phyloP scores from a whole-genome alignment of 2,888 invertebrate species.

The Caprella mutica region DNA sequence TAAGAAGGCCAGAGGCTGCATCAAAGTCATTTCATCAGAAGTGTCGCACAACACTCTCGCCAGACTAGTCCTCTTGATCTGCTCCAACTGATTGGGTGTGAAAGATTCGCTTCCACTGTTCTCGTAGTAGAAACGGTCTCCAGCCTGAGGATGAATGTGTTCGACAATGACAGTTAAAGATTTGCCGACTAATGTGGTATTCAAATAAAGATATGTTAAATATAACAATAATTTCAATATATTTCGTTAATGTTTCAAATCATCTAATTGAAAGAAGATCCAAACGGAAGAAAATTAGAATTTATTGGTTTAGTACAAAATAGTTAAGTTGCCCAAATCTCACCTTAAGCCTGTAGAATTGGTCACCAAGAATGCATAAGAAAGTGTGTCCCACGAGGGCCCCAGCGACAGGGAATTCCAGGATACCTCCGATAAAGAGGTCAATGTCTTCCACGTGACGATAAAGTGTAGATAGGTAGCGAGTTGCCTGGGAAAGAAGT shows the following conservation, averaged over 20 bases:
- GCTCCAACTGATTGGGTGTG: constrained; percentile 17
- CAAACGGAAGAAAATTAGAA: not conserved
- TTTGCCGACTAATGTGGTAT: too few relatives aligned
- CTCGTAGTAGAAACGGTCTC: constrained; percentile 30
- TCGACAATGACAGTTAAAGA: too few relatives aligned
- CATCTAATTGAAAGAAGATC: not conserved
- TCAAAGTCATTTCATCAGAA: constrained; percentile 24
- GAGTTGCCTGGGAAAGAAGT: not conserved
- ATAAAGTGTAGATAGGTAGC: constrained; percentile 2
- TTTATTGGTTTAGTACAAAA: too few relatives aligned
- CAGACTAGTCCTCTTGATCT: constrained; percentile 25
- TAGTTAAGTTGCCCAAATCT: too few relatives aligned
- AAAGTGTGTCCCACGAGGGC: constrained; percentile 42
- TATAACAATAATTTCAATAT: too few relatives aligned
- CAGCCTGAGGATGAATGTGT: constrained; percentile 8
- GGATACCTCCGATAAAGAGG: constrained; percentile 41
- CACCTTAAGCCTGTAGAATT: constrained; percentile 40
- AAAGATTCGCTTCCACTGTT: constrained; percentile 19
- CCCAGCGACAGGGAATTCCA: constrained; percentile 39
- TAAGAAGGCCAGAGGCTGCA: constrained; percentile 31
- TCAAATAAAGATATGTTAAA: too few relatives aligned
- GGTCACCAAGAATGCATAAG: constrained; percentile 42
- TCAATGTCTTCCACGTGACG: constrained; percentile 41
- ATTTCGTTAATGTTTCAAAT: not conserved
- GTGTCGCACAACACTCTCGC: constrained; percentile 29